Conservation (phyloP, 2,888 invertebrate species). For the Stenotaenia linearis region DNA sequence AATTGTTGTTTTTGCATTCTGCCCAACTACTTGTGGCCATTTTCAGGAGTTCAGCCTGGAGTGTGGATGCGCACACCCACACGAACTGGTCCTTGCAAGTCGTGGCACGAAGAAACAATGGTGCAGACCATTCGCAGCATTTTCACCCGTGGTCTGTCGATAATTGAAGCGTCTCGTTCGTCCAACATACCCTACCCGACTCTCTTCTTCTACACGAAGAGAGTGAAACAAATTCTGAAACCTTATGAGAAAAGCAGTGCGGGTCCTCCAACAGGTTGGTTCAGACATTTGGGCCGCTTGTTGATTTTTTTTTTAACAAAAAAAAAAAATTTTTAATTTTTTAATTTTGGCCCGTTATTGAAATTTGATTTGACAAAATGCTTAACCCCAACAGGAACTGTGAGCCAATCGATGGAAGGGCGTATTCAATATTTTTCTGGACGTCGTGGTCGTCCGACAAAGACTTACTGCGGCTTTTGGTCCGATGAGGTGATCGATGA, state of each 20-base stretch:
- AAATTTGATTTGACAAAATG: not conserved
- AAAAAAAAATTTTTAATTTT: no score
- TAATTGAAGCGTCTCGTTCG: slow-evolving; percentile 35
- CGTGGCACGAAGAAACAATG: slow-evolving; percentile 37
- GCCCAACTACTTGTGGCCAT: not conserved
- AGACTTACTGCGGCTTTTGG: slow-evolving; percentile 37
- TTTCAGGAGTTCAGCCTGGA: slow-evolving; percentile 30
- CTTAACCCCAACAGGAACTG: not conserved
- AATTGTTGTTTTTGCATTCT: not conserved
- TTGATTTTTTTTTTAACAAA: no score
- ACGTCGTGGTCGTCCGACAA: slow-evolving; percentile 36
- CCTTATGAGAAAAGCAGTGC: slow-evolving; percentile 33
- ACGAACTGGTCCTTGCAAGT: slow-evolving; percentile 36
- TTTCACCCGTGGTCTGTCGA: slow-evolving; percentile 35
- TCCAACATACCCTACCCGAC: slow-evolving; percentile 37
- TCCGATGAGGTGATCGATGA: slow-evolving; percentile 34
- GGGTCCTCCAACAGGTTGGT: slow-evolving; percentile 32
- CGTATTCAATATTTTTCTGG: slow-evolving; percentile 28
- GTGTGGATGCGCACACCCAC: slow-evolving; percentile 34
- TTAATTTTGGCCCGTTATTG: no score
- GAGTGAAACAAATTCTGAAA: slow-evolving; percentile 35
- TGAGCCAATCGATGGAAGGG: not conserved
- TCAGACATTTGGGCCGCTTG: not conserved
- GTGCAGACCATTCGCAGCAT: slow-evolving; percentile 35
- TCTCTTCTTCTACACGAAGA: slow-evolving; percentile 37